Evolutionary conservation across 35 echinoderm and acorn worm species (phyloP).

Genomic region (Hemicentrotus pulcherrimus): DNA sequence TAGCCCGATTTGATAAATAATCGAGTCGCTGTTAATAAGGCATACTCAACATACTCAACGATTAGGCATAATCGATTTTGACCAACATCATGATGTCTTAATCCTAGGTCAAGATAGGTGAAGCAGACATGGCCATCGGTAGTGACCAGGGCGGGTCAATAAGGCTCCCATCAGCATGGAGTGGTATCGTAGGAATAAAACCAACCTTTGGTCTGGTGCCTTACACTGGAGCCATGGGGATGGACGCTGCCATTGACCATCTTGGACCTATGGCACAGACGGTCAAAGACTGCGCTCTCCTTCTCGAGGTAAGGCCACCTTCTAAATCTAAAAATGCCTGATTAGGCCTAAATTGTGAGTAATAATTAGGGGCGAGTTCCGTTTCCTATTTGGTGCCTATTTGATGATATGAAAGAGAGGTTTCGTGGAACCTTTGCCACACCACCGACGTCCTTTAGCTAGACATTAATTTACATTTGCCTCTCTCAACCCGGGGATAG

Average conservation of each 20-base stretch:
- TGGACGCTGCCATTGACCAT: slow-evolving; percentile 62
- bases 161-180: slow-evolving; percentile 22
- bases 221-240: slow-evolving; percentile 51
- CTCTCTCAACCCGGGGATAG: too few species aligned
- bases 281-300: slow-evolving; percentile 71
- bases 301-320: slow-evolving; percentile 58
- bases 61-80: too few species aligned
- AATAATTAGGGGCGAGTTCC: not conserved
- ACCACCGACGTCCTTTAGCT: not conserved
- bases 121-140: slow-evolving; percentile 51
- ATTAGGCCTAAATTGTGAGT: not conserved
- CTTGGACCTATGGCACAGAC: slow-evolving; percentile 68
- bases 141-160: slow-evolving; percentile 58
- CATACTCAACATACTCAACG: too few species aligned
- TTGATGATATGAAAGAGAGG: not conserved
- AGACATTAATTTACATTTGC: too few species aligned
- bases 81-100: not conserved
- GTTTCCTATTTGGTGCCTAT: not conserved
- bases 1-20: too few species aligned
- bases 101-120: not conserved
- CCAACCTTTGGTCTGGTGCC: slow-evolving; percentile 57
- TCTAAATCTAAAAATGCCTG: not conserved
- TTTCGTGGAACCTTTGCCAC: not conserved
- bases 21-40: too few species aligned
- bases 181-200: slow-evolving; percentile 56